phyloP scores from a whole-genome alignment of 2,888 invertebrate species.

The Melanostoma mellinum region DNA sequence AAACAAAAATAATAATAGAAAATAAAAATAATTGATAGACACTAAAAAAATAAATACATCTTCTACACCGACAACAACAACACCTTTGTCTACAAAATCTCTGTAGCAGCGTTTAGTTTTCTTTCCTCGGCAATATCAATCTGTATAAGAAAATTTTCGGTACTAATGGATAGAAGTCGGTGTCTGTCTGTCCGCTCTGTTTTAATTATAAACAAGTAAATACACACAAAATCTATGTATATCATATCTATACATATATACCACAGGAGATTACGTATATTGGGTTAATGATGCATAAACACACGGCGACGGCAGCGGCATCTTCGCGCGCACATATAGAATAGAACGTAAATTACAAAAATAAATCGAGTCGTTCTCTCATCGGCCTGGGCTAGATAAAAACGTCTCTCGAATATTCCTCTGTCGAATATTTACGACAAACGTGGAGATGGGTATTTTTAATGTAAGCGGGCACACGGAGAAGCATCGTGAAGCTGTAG shows the following conservation, averaged over 20 bases:
- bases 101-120: not conserved
- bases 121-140: conserved; percentile 7
- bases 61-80: too few species aligned
- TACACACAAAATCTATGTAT: conserved; percentile 32
- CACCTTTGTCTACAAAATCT: too few species aligned
- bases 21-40: too few species aligned
- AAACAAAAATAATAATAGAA: too few species aligned
- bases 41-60: too few species aligned
- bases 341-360: conserved; percentile 70
- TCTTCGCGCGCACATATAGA: conserved; percentile 30
- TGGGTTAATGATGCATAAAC: conserved; percentile 69
- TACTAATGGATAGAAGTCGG: conserved; percentile 50
- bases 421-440: conserved; percentile 65
- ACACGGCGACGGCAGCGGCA: conserved; percentile 31
- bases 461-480: not conserved
- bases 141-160: conserved; percentile 20
- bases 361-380: conserved; percentile 65
- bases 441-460: conserved; percentile 23
- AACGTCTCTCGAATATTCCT: conserved; percentile 67
- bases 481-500: not conserved
- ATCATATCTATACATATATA: conserved; percentile 8
- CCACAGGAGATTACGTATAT: conserved; percentile 29
- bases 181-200: conserved; percentile 50
- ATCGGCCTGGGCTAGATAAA: conserved; percentile 69
- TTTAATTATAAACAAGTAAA: conserved; percentile 67